Percentiles rank a stretch among this genome's conserved stretches.
Conservation (phyloP, 1,140 invertebrate species). For the Elymnias hypermnestra region DNA sequence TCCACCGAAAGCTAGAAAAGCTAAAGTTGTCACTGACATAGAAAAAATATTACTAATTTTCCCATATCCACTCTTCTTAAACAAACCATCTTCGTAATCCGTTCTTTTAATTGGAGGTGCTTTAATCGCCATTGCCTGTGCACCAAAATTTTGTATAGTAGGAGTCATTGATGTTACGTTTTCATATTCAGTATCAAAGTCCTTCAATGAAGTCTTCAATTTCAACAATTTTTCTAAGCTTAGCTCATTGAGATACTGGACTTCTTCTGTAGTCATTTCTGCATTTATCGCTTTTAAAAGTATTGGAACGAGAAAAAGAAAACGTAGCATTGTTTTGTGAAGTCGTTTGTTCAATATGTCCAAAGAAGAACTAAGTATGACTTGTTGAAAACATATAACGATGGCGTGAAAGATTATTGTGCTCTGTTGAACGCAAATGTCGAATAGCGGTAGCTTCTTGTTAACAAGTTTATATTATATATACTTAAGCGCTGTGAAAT, state of each 20-base stretch:
- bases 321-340: constrained; percentile 31
- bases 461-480: background rate
- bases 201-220: constrained; percentile 58
- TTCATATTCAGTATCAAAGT: constrained; percentile 35
- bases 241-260: constrained; percentile 60
- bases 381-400: constrained; percentile 16
- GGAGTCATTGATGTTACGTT: constrained; percentile 39
- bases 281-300: constrained; percentile 18
- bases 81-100: constrained; percentile 49
- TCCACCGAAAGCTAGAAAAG: constrained; percentile 87
- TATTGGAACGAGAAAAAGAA: constrained; percentile 24
- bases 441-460: constrained; percentile 13
- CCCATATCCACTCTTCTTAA: constrained; percentile 65
- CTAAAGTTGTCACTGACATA: constrained; percentile 82
- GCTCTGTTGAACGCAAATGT: constrained; percentile 51
- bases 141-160: constrained; percentile 43
- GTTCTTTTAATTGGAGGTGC: constrained; percentile 54
- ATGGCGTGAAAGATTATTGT: constrained; percentile 39
- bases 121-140: constrained; percentile 61
- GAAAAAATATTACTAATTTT: constrained; percentile 83
- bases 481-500: background rate
- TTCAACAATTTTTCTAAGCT: constrained; percentile 60
- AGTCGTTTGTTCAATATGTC: constrained; percentile 8
- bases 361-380: constrained; percentile 5
- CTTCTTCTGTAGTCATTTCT: constrained; percentile 36